Conservation (phyloP, 2,797 vertebrate species). For the Hippopotamyrus pictus region DNA sequence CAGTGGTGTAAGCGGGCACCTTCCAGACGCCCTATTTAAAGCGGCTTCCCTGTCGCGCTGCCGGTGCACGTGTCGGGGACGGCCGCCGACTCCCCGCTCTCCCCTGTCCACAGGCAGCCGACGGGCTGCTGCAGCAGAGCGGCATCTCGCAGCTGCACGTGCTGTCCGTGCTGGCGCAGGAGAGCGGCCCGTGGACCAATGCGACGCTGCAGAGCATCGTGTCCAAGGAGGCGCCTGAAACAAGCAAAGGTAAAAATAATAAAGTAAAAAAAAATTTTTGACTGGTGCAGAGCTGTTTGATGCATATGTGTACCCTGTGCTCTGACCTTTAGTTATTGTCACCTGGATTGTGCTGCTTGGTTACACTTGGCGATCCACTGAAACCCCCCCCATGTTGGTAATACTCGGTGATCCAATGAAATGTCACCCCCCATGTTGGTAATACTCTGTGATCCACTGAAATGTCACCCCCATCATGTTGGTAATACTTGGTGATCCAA, state of each 20-base stretch:
- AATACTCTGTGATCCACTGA: background rate
- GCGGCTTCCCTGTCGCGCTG: background rate
- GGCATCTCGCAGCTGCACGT: slow-evolving; percentile 72
- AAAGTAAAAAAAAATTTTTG: background rate
- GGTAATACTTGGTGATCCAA: background rate
- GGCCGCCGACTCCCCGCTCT: background rate
- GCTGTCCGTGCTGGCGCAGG: slow-evolving; percentile 69
- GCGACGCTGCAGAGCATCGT: slow-evolving; percentile 70
- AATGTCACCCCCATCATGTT: too few relatives aligned
- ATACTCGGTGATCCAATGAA: background rate
- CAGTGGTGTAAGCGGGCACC: background rate
- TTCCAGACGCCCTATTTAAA: background rate
- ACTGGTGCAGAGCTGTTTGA: background rate
- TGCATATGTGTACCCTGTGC: background rate
- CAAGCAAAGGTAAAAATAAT: slow-evolving; percentile 65
- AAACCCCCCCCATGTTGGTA: slow-evolving; percentile 25
- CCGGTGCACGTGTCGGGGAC: background rate
- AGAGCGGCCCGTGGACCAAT: slow-evolving; percentile 80
- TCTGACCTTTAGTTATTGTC: background rate
- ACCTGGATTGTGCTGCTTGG: background rate
- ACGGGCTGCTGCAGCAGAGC: slow-evolving; percentile 73
- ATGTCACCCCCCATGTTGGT: slow-evolving; percentile 15
- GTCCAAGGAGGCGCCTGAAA: slow-evolving; percentile 61
- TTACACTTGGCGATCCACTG: background rate
- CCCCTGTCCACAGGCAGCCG: slow-evolving; percentile 62